These are phyloP conservation scores for Drosophila baimaii DNA, from an alignment of 1,140 invertebrate species.

Conservation along the genomic window DNA sequence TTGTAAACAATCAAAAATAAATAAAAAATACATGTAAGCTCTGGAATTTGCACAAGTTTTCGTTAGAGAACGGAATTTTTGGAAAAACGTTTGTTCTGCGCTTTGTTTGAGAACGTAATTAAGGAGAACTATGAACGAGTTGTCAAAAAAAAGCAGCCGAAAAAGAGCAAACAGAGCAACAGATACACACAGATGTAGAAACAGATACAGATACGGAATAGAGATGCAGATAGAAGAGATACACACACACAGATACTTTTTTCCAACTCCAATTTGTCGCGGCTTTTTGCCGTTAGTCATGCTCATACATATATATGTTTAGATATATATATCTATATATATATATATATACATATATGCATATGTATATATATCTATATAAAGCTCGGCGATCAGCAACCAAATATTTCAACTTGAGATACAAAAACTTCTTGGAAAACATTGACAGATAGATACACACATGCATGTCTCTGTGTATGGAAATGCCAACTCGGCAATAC, in stretches of 20 bases:
- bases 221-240: slow-evolving; percentile 26
- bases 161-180: slow-evolving; percentile 53
- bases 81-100: slow-evolving; percentile 18
- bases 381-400: slow-evolving; percentile 41
- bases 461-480: background rate
- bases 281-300: slow-evolving; percentile 59
- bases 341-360: slow-evolving; percentile 5
- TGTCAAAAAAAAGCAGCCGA: slow-evolving; percentile 55
- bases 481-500: slow-evolving; percentile 63
- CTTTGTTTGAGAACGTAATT: slow-evolving; percentile 60
- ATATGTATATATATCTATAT: slow-evolving; percentile 21
- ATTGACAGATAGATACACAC: slow-evolving; percentile 31
- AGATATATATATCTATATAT: slow-evolving; percentile 20
- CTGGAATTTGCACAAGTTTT: slow-evolving; percentile 8
- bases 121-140: slow-evolving; percentile 67
- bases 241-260: slow-evolving; percentile 53
- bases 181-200: slow-evolving; percentile 23
- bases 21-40: background rate
- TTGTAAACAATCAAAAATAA: background rate
- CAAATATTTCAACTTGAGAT: slow-evolving; percentile 55
- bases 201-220: slow-evolving; percentile 21
- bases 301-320: slow-evolving; percentile 34
- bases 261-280: slow-evolving; percentile 37
- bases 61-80: slow-evolving; percentile 3
- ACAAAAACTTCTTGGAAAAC: slow-evolving; percentile 64